Evolutionary conservation across 64 coral and sea anemone genomes (phyloP), one percentile per base, ranked within the genome.

Genomic region (Stichodactyla mertensii): DNA sequence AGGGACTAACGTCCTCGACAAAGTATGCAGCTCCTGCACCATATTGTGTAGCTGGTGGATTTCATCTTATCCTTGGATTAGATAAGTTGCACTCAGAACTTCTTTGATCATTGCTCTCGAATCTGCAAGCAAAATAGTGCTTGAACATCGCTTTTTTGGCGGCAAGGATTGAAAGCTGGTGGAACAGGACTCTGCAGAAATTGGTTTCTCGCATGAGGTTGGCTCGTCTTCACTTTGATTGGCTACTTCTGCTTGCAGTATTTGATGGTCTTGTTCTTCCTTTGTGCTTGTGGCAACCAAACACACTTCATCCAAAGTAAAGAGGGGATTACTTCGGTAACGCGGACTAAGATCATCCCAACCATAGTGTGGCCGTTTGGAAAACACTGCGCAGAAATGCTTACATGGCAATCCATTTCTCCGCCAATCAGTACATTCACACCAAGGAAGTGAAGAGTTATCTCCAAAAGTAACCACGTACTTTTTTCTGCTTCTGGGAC

Each of bases 381-480:
- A n/a, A 23, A 88, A 82, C 10, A 80, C 36, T 24, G 57, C 16
- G 55, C 87, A 88, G n/a, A 88, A 81, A 82, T 88, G 87, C 31
- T 88, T 88, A 64, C 87, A 88, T 54, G 77, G 87, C 14, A 88
- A 80, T 16, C 55, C 57, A 66, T 88, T 56, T 9, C 74, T 24
- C 28, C 87, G 77, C 87, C 87, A 88, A 19, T 88, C 77, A 58
- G 6, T 20, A 80, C 87, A 88, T 1, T 80, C 20, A 28, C 74
- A 88, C 54, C 26, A 58, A 45, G 87, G 87, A 54, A 59, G 31
- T 16, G 15, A n/a, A 24, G 52, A 24, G 7, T 80, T 20, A 18
- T 22, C 31, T 7, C 87, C 87, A 82, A 82, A 88, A n/a, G 7
- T n/a, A 19, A 88, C 78, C 13, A 19, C 51, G 54, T 59, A 27